Percentiles rank a stretch among this genome's conserved stretches.
phyloP scores from a whole-genome alignment of 2,888 invertebrate species.

The Trissoscelio sp. region DNA sequence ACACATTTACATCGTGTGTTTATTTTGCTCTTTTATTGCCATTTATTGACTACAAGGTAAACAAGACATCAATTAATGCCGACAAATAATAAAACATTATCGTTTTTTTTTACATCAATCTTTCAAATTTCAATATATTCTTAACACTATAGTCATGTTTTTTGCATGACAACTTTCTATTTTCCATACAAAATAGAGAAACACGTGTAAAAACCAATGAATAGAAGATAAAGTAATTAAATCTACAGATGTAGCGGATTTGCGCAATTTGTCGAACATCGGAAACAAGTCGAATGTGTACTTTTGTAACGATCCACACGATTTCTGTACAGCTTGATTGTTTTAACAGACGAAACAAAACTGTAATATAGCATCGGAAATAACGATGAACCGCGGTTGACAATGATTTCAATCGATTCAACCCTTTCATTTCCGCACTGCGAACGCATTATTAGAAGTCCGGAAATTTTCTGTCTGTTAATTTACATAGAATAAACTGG shows the following conservation, averaged over 20 bases:
- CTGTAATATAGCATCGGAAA: conserved; percentile 65
- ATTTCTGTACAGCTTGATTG: conserved; percentile 53
- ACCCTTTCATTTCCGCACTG: conserved; percentile 65
- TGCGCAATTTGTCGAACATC: conserved; percentile 24
- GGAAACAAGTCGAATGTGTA: conserved; percentile 18
- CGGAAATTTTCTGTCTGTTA: conserved; percentile 65
- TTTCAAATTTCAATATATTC: no score
- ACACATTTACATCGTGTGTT: no score
- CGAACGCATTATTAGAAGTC: conserved; percentile 59
- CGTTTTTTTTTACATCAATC: no score
- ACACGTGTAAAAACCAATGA: neutral
- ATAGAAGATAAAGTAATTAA: conserved; percentile 6
- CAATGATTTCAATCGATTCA: conserved; percentile 65
- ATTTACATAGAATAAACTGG: conserved; percentile 53
- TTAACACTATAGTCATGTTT: no score
- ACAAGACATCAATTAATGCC: no score
- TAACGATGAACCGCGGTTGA: conserved; percentile 66
- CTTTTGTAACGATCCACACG: conserved; percentile 46
- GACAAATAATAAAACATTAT: no score
- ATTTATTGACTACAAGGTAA: no score
- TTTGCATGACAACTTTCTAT: neutral
- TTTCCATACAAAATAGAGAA: neutral
- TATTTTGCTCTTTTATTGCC: no score
- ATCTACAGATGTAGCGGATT: conserved; percentile 15
- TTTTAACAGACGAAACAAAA: conserved; percentile 60